These are phyloP conservation scores for Leptocoma aspasia DNA, from an alignment of 2,113 vertebrate genomes.

Conservation along the genomic window DNA sequence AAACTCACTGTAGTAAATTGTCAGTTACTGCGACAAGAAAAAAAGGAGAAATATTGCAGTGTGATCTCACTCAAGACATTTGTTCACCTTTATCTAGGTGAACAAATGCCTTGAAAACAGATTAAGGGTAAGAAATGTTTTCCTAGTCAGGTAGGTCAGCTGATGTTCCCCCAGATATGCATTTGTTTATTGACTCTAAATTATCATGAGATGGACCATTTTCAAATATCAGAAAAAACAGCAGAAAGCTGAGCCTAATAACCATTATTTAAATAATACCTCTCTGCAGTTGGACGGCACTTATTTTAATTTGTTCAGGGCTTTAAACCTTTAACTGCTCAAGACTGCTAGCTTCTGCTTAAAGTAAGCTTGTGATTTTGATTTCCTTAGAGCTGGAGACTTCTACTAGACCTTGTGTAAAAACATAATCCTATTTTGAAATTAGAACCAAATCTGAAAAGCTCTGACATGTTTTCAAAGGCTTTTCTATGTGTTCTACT, in stretches of 20 bases:
- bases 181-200: not conserved
- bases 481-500: not conserved
- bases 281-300: not conserved
- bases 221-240: not conserved
- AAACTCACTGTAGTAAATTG: not conserved
- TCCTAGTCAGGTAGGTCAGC: not conserved
- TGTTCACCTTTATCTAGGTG: not conserved
- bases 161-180: not conserved
- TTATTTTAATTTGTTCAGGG: not conserved
- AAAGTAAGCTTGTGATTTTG: not conserved
- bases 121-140: not conserved
- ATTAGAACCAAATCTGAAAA: not conserved
- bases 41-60: not conserved
- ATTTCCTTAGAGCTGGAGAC: not conserved
- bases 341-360: not conserved
- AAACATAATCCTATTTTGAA: not conserved
- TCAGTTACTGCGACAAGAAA: not conserved
- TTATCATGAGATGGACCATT: not conserved
- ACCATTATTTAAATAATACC: not conserved
- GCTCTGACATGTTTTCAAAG: not conserved
- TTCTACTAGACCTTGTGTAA: not conserved
- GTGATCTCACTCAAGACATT: not conserved
- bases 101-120: not conserved
- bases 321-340: not conserved
- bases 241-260: not conserved